A percentile compares a stretch with the other conserved stretches of the same genome.
These are phyloP conservation scores for Achlya flavicornis DNA, from an alignment of 2,888 invertebrate species.

Conservation along the genomic window DNA sequence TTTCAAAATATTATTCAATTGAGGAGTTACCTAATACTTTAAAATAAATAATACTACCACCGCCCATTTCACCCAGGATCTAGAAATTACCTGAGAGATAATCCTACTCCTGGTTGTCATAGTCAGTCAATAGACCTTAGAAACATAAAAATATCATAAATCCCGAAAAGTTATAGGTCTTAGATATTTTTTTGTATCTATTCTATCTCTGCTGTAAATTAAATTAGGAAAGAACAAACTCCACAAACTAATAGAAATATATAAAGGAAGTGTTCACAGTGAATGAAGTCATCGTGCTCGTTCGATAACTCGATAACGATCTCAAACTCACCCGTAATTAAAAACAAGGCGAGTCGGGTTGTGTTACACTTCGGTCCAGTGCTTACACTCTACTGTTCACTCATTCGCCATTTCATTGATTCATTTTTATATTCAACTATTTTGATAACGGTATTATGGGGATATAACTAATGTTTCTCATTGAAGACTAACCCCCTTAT, in stretches of 20 bases:
- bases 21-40: too few species aligned
- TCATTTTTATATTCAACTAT: background rate
- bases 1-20: too few species aligned
- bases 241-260: background rate
- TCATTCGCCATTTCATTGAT: background rate
- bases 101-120: too few species aligned
- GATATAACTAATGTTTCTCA: background rate
- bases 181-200: too few species aligned
- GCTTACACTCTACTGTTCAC: background rate
- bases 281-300: slow-evolving; percentile 39
- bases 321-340: slow-evolving; percentile 21
- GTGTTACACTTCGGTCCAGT: slow-evolving; percentile 16
- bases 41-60: too few species aligned
- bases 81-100: too few species aligned
- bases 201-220: too few species aligned
- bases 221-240: background rate
- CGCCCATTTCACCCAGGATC: too few species aligned
- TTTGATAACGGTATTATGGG: background rate
- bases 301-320: slow-evolving; percentile 23
- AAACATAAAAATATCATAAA: too few species aligned
- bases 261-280: slow-evolving; percentile 14
- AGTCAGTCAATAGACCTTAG: too few species aligned
- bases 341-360: slow-evolving; percentile 21
- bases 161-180: too few species aligned
- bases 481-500: too few species aligned